Percentiles rank a stretch among this genome's conserved stretches.
phyloP scores from a whole-genome alignment of 2,888 invertebrate genomes.

The Anagyrus pseudococci region DNA sequence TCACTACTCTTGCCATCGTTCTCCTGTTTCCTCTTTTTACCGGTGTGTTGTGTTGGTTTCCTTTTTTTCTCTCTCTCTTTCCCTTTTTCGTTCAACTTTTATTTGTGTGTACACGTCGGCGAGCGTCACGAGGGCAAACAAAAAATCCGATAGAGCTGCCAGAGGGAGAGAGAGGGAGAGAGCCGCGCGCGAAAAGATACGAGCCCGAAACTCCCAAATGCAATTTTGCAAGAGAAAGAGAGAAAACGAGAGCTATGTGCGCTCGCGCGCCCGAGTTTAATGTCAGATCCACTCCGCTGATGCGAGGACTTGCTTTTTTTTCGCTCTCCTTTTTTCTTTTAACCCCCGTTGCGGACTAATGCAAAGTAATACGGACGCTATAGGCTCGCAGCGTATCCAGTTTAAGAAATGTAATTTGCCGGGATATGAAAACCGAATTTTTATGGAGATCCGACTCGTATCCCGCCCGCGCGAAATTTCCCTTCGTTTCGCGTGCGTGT shows the following conservation, averaged over 20 bases:
- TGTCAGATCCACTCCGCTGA: background rate
- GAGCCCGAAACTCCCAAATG: conserved; percentile 7
- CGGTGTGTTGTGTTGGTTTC: too few species aligned
- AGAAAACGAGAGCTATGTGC: too few species aligned
- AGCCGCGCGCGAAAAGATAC: conserved; percentile 2
- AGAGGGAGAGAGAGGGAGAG: too few species aligned
- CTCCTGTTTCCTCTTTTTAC: background rate
- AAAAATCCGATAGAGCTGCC: background rate
- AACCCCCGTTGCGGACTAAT: too few species aligned
- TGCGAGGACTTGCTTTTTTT: background rate
- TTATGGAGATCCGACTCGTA: too few species aligned
- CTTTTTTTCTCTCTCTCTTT: conserved; percentile 7
- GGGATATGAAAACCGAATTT: too few species aligned
- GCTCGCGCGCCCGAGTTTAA: background rate
- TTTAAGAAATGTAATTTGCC: conserved; percentile 7
- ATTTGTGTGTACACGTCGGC: conserved; percentile 12
- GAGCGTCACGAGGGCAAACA: background rate
- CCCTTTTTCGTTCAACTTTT: conserved; percentile 17
- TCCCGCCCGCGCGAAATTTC: too few species aligned
- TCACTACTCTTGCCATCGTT: background rate
- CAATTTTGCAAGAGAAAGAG: background rate
- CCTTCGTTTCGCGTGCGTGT: too few species aligned
- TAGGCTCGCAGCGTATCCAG: too few species aligned
- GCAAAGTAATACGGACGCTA: too few species aligned
- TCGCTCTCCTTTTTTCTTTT: background rate